phyloP scores from a whole-genome alignment of 1,140 invertebrate species.

The Heliothis subflexa region DNA sequence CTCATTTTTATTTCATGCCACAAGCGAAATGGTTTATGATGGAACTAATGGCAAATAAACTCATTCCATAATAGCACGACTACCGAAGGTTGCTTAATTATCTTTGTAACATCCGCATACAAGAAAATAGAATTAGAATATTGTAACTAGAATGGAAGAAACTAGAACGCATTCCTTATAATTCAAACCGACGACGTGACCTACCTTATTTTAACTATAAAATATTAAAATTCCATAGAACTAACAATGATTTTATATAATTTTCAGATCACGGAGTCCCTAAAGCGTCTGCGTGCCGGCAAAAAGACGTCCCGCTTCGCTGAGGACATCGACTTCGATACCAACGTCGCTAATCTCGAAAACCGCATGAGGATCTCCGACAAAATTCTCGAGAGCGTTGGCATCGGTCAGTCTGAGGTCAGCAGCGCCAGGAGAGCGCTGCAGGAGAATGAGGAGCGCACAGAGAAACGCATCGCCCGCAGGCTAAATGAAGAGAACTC shows the following conservation, averaged over 20 bases:
- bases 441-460: slow-evolving; percentile 83
- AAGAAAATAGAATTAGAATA: no score
- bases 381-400: slow-evolving; percentile 87
- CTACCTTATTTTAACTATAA: not conserved
- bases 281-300: slow-evolving; percentile 85
- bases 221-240: not conserved
- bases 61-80: slow-evolving; percentile 1
- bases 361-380: slow-evolving; percentile 86
- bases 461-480: slow-evolving; percentile 83
- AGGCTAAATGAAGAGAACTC: slow-evolving; percentile 78
- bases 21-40: slow-evolving; percentile 26
- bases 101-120: not conserved
- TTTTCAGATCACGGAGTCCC: slow-evolving; percentile 83
- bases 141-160: no score
- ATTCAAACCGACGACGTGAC: not conserved
- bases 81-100: not conserved
- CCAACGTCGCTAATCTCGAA: slow-evolving; percentile 85
- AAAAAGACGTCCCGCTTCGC: slow-evolving; percentile 85
- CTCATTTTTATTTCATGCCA: slow-evolving; percentile 44
- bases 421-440: slow-evolving; percentile 76
- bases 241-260: slow-evolving; percentile 34
- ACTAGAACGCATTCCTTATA: no score
- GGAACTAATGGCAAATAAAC: slow-evolving; percentile 5
- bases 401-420: slow-evolving; percentile 77
- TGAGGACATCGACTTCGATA: slow-evolving; percentile 87